A percentile compares a stretch with the other conserved stretches of the same genome.
phyloP scores from a whole-genome alignment of 1,140 invertebrate species.

The Eciton burchellii region DNA sequence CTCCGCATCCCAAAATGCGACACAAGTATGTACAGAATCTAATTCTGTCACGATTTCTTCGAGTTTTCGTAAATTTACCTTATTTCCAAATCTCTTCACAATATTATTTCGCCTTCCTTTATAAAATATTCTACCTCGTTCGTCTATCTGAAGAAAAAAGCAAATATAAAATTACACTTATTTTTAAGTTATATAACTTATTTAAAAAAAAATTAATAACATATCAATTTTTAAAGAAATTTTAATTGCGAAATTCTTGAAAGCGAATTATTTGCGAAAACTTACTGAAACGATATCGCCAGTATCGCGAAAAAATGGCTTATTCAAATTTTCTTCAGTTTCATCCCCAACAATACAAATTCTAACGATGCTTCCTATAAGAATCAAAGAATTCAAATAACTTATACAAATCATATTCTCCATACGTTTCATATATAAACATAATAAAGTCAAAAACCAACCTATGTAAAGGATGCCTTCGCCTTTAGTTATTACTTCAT shows the following conservation, averaged over 20 bases:
- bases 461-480: slow-evolving; percentile 88
- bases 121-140: slow-evolving; percentile 87
- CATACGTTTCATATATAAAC: slow-evolving; percentile 45
- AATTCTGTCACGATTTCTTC: slow-evolving; percentile 86
- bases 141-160: slow-evolving; percentile 78
- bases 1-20: slow-evolving; percentile 85
- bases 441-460: slow-evolving; percentile 73
- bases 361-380: slow-evolving; percentile 87
- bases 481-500: slow-evolving; percentile 76
- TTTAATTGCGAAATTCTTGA: background rate
- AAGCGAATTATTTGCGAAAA: background rate
- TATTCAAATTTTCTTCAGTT: slow-evolving; percentile 76
- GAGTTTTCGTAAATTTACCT: slow-evolving; percentile 88
- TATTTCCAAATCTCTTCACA: slow-evolving; percentile 91
- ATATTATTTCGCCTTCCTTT: slow-evolving; percentile 88
- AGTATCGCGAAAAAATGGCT: slow-evolving; percentile 87
- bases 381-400: slow-evolving; percentile 62
- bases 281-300: slow-evolving; percentile 88
- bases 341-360: slow-evolving; percentile 88
- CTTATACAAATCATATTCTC: slow-evolving; percentile 31
- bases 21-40: slow-evolving; percentile 84
- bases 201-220: too few species aligned
- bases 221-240: slow-evolving; percentile 6
- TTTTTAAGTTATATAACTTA: too few species aligned
- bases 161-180: slow-evolving; percentile 9